Evolutionary conservation across 2,888 invertebrate species (phyloP).

Genomic region (Catocala sponsa): DNA sequence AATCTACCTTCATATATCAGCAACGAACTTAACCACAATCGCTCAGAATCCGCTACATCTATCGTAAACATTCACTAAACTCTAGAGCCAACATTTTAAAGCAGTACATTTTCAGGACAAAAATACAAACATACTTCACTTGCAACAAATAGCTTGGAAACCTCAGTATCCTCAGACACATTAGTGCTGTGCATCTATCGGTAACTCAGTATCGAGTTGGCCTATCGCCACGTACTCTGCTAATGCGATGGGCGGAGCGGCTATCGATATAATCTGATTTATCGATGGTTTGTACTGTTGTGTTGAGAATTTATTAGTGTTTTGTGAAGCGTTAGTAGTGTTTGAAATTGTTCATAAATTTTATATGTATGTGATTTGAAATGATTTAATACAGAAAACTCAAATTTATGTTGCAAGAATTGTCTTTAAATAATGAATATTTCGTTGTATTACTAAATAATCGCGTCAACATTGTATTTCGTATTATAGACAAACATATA

Average conservation of each 20-base stretch:
- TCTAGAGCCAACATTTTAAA: slow-evolving; percentile 12
- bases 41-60: neutral
- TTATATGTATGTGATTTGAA: too few relatives aligned
- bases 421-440: too few relatives aligned
- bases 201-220: slow-evolving; percentile 61
- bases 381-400: too few relatives aligned
- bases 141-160: slow-evolving; percentile 47
- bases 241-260: slow-evolving; percentile 47
- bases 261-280: slow-evolving; percentile 51
- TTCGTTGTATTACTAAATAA: too few relatives aligned
- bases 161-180: slow-evolving; percentile 47
- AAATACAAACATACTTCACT: slow-evolving; percentile 43
- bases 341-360: slow-evolving; percentile 2
- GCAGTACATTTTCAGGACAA: slow-evolving; percentile 26
- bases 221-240: slow-evolving; percentile 60
- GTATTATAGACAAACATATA: too few relatives aligned
- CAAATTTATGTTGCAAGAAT: too few relatives aligned
- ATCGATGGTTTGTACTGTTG: slow-evolving; percentile 40
- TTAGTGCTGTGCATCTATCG: slow-evolving; percentile 63
- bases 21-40: neutral
- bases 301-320: slow-evolving; percentile 32
- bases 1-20: too few relatives aligned
- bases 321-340: slow-evolving; percentile 12
- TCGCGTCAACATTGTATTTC: too few relatives aligned
- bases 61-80: neutral